Evolutionary conservation across 2,113 vertebrate species (phyloP), one percentile per base, ranked within the genome.

Genomic region (Australoheros scitulus): DNA sequence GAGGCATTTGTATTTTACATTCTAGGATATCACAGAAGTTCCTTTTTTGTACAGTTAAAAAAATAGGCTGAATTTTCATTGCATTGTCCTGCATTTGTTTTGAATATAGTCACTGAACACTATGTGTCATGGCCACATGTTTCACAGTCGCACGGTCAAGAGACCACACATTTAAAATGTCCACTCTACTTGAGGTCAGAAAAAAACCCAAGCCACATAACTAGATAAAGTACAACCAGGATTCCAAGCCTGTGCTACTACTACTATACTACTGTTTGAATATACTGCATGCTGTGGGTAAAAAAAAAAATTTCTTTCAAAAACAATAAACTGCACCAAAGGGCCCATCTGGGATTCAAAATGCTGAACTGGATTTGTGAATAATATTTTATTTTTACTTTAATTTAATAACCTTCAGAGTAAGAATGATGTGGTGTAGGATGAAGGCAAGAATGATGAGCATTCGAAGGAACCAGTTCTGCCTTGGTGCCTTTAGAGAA

Each of bases 121-220:
- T 32, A 38, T 77, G 56, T 82, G 57, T 70, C 47, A 36, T 58
- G 77, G 65, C 79, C 79, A 68, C 77, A 56, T 76, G 13, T 82
- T 89, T 94, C 91, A 93, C 93, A 94, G 93, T 91, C 81, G 76
- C 43, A 81, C 55, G 79, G 93, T 92, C 76, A 81, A 41, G 43
- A 20, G 75, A 90, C 81, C 82, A 82, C 81, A 80, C 15, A 17
- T 11, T 32, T 83, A 75, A 32, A 72, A 72, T 52, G 65, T 32
- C 47, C 17, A 72, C 17, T 70, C 17, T 55, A 41, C 11, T 36
- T 77, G 63, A 83, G 72, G 52, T 81, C 50, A 84, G 22, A 84
- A 52, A 34, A 52, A 72, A 18, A 72, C 26, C 52, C 20, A 55
- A 72, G 11, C 26, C 47, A 55, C 26, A 55, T 14, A 32, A 11